phyloP scores from a whole-genome alignment of 2,888 invertebrate genomes.

The Oxytorus armatus region DNA sequence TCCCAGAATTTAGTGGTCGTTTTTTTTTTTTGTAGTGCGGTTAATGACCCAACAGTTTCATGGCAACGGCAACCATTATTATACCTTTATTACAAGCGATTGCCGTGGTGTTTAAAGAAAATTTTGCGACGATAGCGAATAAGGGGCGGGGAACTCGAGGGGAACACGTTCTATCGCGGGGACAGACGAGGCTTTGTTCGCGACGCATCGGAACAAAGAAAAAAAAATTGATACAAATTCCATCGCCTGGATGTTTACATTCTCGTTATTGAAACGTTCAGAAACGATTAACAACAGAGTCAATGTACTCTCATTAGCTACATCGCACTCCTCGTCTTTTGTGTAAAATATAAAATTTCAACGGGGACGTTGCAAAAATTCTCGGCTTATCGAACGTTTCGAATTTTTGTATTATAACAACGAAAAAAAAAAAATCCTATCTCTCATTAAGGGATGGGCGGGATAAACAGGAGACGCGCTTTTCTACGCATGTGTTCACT shows the following conservation, averaged over 20 bases:
- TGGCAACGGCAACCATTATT: slow-evolving; percentile 28
- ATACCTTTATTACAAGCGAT: slow-evolving; percentile 17
- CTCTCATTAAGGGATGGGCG: too few relatives aligned
- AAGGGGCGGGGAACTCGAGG: slow-evolving; percentile 1
- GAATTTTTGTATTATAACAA: too few relatives aligned
- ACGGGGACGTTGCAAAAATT: background rate
- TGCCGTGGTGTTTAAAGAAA: slow-evolving; percentile 27
- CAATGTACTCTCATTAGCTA: slow-evolving; percentile 2
- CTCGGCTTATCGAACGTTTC: background rate
- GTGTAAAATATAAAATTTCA: background rate
- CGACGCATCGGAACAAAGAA: slow-evolving; percentile 39
- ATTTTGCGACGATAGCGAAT: slow-evolving; percentile 15
- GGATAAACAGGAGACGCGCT: background rate
- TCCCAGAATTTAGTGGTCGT: slow-evolving; percentile 20
- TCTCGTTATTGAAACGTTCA: slow-evolving; percentile 1
- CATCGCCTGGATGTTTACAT: slow-evolving; percentile 41
- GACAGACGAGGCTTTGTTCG: slow-evolving; percentile 54
- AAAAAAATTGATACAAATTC: slow-evolving; percentile 36
- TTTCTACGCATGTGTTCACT: slow-evolving; percentile 45
- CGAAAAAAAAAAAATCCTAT: too few relatives aligned
- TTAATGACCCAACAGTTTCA: slow-evolving; percentile 36
- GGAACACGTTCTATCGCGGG: too few relatives aligned
- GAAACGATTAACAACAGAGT: slow-evolving; percentile 15
- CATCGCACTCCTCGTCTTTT: background rate
- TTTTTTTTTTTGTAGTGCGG: slow-evolving; percentile 11